Evolutionary conservation across 2,113 vertebrate genomes (phyloP).

Genomic region (Thymallus thymallus): DNA sequence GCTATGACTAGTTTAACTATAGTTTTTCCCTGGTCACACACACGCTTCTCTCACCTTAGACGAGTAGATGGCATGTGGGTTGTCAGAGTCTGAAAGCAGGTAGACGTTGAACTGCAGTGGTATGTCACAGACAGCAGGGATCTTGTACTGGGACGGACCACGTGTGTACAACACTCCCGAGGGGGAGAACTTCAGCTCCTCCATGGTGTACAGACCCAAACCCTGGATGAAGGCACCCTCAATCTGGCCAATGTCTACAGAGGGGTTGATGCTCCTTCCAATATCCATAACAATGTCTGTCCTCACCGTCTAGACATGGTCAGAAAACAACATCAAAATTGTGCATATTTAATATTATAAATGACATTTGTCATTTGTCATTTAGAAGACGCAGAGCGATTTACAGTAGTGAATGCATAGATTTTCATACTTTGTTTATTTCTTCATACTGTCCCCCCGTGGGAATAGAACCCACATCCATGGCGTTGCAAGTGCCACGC

Average conservation of each 20-base stretch:
- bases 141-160: slow-evolving; percentile 74
- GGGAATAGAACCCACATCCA: too few species aligned
- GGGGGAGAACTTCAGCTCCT: slow-evolving; percentile 73
- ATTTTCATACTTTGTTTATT: too few species aligned
- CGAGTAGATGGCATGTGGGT: slow-evolving; percentile 72
- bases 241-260: slow-evolving; percentile 74
- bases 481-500: too few species aligned
- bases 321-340: slow-evolving; percentile 26
- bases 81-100: slow-evolving; percentile 62
- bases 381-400: too few species aligned
- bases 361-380: too few species aligned
- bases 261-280: slow-evolving; percentile 74
- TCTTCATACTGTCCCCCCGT: too few species aligned
- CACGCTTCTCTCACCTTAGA: slow-evolving; percentile 66
- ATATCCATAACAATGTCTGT: slow-evolving; percentile 77
- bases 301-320: slow-evolving; percentile 68
- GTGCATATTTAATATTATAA: background rate
- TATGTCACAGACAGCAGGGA: slow-evolving; percentile 73
- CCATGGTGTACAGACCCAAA: slow-evolving; percentile 72
- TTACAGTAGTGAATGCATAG: too few species aligned
- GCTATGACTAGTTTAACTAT: too few species aligned
- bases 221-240: slow-evolving; percentile 76
- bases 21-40: too few species aligned
- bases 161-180: slow-evolving; percentile 66
- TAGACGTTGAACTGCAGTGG: slow-evolving; percentile 70